Evolutionary conservation across 2,888 invertebrate genomes (phyloP).

Genomic region (Scaptomyza flava): DNA sequence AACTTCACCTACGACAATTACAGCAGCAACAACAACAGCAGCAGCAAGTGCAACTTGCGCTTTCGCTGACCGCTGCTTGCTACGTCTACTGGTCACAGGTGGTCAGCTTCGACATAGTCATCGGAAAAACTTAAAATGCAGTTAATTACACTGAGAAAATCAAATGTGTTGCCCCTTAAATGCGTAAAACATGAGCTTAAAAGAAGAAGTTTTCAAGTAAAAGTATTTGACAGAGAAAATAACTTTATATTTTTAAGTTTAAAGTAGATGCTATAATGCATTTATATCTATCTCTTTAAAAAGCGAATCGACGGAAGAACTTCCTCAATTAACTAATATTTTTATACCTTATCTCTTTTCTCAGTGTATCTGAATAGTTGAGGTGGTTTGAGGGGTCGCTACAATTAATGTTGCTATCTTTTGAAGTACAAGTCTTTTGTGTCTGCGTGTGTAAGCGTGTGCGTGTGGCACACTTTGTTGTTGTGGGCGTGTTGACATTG

Average conservation of each 20-base stretch:
- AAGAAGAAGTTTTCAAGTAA: no score
- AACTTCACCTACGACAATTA: no score
- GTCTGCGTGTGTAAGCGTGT: conserved; percentile 12
- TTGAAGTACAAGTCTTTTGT: conserved; percentile 20
- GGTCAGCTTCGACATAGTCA: conserved; percentile 38
- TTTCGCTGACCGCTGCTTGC: conserved; percentile 67
- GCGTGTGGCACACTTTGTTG: conserved; percentile 48
- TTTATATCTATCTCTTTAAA: no score
- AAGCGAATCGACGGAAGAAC: no score
- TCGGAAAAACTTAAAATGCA: conserved; percentile 13
- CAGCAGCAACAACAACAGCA: neutral
- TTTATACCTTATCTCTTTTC: neutral
- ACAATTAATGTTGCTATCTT: conserved; percentile 22
- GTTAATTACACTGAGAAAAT: conserved; percentile 14
- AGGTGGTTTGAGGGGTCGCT: conserved; percentile 2
- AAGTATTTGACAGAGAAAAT: no score
- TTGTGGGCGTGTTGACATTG: conserved; percentile 73
- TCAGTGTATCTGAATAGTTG: conserved; percentile 3
- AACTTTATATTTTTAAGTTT: no score
- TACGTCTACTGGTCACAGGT: conserved; percentile 63
- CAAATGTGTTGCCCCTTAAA: no score
- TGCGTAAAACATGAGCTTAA: no score
- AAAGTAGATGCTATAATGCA: no score
- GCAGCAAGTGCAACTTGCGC: conserved; percentile 57
- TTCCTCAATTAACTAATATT: no score